Conservation (phyloP, 2,113 vertebrate species). For the Aphyosemion australe region DNA sequence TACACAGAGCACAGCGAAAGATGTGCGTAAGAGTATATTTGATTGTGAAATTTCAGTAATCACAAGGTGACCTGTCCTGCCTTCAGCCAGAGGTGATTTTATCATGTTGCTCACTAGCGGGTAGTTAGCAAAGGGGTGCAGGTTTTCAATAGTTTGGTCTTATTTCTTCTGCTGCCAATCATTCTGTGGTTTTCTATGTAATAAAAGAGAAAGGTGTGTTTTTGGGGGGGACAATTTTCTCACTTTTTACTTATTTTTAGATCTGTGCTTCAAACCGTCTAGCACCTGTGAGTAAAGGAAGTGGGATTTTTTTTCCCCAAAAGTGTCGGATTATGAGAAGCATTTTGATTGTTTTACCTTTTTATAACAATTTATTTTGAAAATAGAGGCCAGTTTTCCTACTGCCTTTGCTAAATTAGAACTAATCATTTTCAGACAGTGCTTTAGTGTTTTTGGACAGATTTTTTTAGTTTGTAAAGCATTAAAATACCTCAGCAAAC, state of each 20-base stretch:
- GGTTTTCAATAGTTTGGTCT: background rate
- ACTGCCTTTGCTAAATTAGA: no score
- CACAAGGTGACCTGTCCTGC: slow-evolving; percentile 47
- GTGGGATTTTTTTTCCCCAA: no score
- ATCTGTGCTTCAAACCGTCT: background rate
- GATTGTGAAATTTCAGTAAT: slow-evolving; percentile 15
- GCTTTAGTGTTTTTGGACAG: no score
- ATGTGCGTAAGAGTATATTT: slow-evolving; percentile 7
- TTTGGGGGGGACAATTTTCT: background rate
- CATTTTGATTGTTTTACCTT: no score
- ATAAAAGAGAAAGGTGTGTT: background rate
- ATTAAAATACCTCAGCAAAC: no score
- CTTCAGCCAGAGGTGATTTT: background rate
- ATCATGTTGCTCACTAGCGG: background rate
- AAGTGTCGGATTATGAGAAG: no score
- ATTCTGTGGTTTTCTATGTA: background rate
- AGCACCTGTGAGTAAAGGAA: background rate
- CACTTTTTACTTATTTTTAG: background rate
- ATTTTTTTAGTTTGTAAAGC: no score
- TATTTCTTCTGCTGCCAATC: no score
- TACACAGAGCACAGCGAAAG: slow-evolving; percentile 14
- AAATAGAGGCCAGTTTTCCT: no score
- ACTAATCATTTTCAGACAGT: no score
- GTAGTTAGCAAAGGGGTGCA: background rate
- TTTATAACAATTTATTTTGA: no score